Percentiles rank a stretch among this genome's conserved stretches.
Conservation (phyloP, 2,113 vertebrate genomes). For the Scortum barcoo region DNA sequence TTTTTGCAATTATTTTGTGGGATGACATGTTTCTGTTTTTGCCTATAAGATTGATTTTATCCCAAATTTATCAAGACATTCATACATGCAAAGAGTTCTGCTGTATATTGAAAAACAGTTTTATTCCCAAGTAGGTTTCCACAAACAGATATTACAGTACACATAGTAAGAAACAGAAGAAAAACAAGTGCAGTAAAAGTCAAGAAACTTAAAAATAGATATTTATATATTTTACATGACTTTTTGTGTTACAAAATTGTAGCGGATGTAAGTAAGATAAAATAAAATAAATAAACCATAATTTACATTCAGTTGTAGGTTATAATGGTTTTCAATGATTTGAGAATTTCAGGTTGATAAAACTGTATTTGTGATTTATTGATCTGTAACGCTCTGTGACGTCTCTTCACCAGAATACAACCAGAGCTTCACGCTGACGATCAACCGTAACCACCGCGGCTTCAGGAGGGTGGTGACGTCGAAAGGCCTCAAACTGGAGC, state of each 20-base stretch:
- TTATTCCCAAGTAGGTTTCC: too few species aligned
- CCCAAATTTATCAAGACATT: neutral
- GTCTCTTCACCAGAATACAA: constrained; percentile 87
- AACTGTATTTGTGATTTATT: neutral
- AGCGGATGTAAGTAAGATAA: neutral
- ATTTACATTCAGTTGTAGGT: neutral
- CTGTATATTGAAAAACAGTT: too few species aligned
- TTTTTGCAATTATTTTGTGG: neutral
- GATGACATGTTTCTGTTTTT: neutral
- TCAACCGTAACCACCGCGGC: constrained; percentile 94
- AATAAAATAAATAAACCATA: neutral
- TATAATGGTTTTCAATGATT: neutral
- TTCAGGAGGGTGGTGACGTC: constrained; percentile 91
- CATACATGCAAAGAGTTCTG: too few species aligned
- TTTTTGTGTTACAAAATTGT: too few species aligned
- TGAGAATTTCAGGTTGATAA: neutral
- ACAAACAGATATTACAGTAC: too few species aligned
- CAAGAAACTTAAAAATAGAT: too few species aligned
- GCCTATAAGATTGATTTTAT: neutral
- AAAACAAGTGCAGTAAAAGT: too few species aligned
- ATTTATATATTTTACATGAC: too few species aligned
- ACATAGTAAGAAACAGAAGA: too few species aligned
- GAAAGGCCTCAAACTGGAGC: constrained; percentile 96
- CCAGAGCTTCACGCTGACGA: constrained; percentile 93
- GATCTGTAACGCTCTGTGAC: neutral